Conservation (phyloP, 2,797 vertebrate genomes). For the Bradypodion ventrale region DNA sequence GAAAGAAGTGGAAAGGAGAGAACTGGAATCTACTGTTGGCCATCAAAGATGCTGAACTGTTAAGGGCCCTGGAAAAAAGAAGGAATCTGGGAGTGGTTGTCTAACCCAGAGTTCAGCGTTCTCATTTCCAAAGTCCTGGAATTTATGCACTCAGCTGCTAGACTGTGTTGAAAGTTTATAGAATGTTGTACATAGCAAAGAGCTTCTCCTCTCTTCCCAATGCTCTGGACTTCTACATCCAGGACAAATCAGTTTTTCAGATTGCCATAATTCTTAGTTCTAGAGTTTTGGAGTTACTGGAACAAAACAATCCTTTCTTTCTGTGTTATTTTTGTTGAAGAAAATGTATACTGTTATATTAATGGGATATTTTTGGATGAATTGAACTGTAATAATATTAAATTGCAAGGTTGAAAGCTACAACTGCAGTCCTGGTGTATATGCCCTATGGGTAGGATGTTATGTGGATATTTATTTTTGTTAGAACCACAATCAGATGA, state of each 20-base stretch:
- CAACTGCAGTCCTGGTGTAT: not conserved
- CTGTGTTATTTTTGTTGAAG: constrained; percentile 15
- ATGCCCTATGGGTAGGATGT: not conserved
- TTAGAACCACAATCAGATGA: not conserved
- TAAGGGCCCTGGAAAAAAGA: not conserved
- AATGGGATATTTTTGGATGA: constrained; percentile 3
- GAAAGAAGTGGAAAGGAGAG: not conserved
- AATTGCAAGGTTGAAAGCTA: not conserved
- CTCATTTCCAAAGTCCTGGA: accelerated
- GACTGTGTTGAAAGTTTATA: not conserved
- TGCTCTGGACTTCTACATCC: accelerated
- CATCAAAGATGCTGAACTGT: not conserved
- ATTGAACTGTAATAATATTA: constrained; percentile 26
- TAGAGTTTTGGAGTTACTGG: constrained; percentile 28
- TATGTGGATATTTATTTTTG: constrained; percentile 32
- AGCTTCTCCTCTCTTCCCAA: not conserved
- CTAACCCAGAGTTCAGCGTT: not conserved
- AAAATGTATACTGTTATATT: constrained; percentile 14
- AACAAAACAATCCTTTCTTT: not conserved
- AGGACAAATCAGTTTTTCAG: not conserved
- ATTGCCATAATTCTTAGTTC: constrained; percentile 5
- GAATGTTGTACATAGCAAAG: not conserved
- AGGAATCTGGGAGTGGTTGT: constrained; percentile 29
- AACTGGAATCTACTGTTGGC: constrained; percentile 7
- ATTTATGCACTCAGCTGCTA: not conserved